Evolutionary conservation across 2,113 vertebrate species (phyloP).

Genomic region (Argyrosomus japonicus): DNA sequence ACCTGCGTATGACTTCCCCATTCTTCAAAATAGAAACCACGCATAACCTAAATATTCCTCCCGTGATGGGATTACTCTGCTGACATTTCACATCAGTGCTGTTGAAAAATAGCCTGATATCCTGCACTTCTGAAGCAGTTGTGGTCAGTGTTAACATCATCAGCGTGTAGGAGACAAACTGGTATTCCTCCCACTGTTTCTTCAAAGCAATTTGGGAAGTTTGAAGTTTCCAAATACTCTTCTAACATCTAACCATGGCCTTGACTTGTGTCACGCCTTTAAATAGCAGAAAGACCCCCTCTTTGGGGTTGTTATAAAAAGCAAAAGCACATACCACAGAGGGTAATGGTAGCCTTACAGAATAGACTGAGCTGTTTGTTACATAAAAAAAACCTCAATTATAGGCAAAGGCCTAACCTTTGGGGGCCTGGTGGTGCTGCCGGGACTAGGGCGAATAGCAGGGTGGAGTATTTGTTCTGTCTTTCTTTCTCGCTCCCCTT

Average conservation of each 20-base stretch:
- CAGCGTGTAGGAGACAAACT: conserved; percentile 12
- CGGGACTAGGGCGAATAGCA: conserved; percentile 64
- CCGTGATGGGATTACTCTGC: conserved; percentile 43
- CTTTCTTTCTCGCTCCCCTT: conserved; percentile 59
- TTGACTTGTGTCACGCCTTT: conserved; percentile 58
- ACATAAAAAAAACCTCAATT: conserved; percentile 78
- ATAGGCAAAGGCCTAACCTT: conserved; percentile 78
- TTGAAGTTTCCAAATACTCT: conserved; percentile 38
- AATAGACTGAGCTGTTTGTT: conserved; percentile 71
- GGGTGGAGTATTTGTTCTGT: conserved; percentile 80
- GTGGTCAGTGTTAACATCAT: conserved; percentile 26
- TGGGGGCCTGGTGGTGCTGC: conserved; percentile 64
- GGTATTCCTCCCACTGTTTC: background rate
- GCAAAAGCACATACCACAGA: conserved; percentile 68
- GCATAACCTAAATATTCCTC: conserved; percentile 51
- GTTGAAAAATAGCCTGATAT: conserved; percentile 33
- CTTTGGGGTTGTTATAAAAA: conserved; percentile 73
- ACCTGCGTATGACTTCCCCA: conserved; percentile 59
- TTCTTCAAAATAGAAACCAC: conserved; percentile 62
- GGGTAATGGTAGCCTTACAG: conserved; percentile 73
- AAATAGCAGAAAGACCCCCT: conserved; percentile 73
- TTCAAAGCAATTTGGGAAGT: conserved; percentile 33
- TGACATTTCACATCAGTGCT: conserved; percentile 46
- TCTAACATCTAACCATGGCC: conserved; percentile 51
- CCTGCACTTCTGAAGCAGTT: conserved; percentile 6